These are phyloP conservation scores for Gnathonemus echidnorhynchus DNA, from an alignment of 2,113 vertebrate species.

Conservation along the genomic window DNA sequence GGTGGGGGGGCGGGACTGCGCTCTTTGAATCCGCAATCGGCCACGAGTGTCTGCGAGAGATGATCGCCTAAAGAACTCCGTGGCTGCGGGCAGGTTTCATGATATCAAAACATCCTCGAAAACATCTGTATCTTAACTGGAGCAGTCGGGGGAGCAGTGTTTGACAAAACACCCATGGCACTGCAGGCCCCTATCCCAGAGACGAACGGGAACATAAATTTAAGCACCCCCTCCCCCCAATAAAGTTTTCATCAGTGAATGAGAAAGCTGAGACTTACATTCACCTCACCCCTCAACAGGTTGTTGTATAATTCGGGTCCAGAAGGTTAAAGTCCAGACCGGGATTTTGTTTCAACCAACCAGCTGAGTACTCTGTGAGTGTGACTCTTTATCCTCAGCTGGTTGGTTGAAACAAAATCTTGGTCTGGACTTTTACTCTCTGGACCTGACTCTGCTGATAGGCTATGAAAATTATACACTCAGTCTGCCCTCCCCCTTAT, in stretches of 20 bases:
- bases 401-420: too few species aligned
- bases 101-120: not conserved
- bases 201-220: not conserved
- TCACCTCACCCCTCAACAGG: not conserved
- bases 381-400: too few species aligned
- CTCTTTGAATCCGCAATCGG: not conserved
- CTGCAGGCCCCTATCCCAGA: not conserved
- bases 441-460: not conserved
- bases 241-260: not conserved
- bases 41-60: not conserved
- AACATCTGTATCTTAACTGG: not conserved
- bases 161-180: not conserved
- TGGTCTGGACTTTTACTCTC: too few species aligned
- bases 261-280: not conserved
- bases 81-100: not conserved
- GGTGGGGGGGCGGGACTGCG: not conserved
- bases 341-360: too few species aligned
- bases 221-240: not conserved
- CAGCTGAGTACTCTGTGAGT: too few species aligned
- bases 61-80: not conserved
- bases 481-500: not conserved
- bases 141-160: not conserved
- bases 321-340: too few species aligned
- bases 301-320: too few species aligned
- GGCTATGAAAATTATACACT: not conserved